These are phyloP conservation scores for Mallotus villosus DNA, from an alignment of 2,797 vertebrate species.

Conservation along the genomic window DNA sequence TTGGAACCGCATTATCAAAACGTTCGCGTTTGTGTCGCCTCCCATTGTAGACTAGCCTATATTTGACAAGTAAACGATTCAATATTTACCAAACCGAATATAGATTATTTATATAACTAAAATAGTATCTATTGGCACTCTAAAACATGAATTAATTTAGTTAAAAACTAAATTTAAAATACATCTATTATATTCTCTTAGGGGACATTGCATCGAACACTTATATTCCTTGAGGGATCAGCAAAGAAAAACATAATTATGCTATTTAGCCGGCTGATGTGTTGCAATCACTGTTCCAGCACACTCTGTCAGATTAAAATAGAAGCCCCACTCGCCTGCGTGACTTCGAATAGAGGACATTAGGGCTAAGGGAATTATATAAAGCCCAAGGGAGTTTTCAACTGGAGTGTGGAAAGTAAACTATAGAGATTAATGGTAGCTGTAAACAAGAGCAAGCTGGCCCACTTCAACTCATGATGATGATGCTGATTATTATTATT, in stretches of 20 bases:
- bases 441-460: constrained; percentile 68
- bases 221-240: constrained; percentile 56
- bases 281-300: constrained; percentile 73
- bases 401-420: constrained; percentile 73
- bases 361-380: constrained; percentile 76
- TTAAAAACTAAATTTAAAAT: constrained; percentile 56
- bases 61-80: constrained; percentile 43
- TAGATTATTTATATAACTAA: constrained; percentile 36
- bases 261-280: constrained; percentile 79
- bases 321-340: constrained; percentile 52
- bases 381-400: constrained; percentile 78
- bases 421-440: constrained; percentile 79
- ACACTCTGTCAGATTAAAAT: constrained; percentile 78
- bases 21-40: background rate
- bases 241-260: constrained; percentile 70
- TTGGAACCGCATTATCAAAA: constrained; percentile 6
- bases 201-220: constrained; percentile 63
- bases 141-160: constrained; percentile 42
- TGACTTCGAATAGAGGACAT: constrained; percentile 72
- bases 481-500: constrained; percentile 35
- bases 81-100: constrained; percentile 41
- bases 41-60: background rate
- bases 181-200: constrained; percentile 57
- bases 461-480: constrained; percentile 47
- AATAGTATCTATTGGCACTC: constrained; percentile 25